Evolutionary conservation across 2,113 vertebrate species (phyloP), one percentile per base, ranked within the genome.

Genomic region (Conger conger): DNA sequence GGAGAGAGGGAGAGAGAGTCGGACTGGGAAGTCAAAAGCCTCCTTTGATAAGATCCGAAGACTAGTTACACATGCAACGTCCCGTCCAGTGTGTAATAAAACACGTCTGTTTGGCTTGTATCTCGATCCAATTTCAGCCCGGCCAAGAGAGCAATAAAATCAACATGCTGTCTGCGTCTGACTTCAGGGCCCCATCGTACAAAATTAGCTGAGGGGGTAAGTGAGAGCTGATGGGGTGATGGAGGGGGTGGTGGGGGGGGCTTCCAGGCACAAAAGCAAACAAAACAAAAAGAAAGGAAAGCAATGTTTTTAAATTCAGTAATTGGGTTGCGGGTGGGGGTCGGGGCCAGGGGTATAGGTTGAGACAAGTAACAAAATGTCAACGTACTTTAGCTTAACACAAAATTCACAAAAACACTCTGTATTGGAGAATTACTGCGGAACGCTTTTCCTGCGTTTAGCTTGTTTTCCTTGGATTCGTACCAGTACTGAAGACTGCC

Each of bases 111-210:
- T 82, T 84, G 81, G 57, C 83, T 82, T 82, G 78, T 54, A 83
- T 86, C 82, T 73, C 35, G 84, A 88, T 82, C 68, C 85, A 54
- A 77, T 86, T 85, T 86, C 50, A 42, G 53, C 60, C 42, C 15
- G 0, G 81, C 82, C 82, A 86, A 86, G 87, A 88, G 82, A 86
- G 88, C 88, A 85, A 79, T 90, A 85, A 91, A 89, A 81, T 89
- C 89, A 87, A 89, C 87, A 89, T 15, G 80, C 86, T 88, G 88
- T 83, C 80, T 33, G 76, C 85, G 86, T 89, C 91, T 83, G 86
- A 92, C 82, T 89, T 87, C 87, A 91, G 90, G 83, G 85, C 80
- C 86, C 83, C 86, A 83, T 87, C 90, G 86, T 91, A 91, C 82
- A 84, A 87, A 91, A 92, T 93, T 88, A 91, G 86, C 81, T 60